A percentile compares a stretch with the other conserved stretches of the same genome.
These are phyloP conservation scores for Odocoileus hemionus DNA, from an alignment of 2,113 vertebrate genomes.

Conservation along the genomic window DNA sequence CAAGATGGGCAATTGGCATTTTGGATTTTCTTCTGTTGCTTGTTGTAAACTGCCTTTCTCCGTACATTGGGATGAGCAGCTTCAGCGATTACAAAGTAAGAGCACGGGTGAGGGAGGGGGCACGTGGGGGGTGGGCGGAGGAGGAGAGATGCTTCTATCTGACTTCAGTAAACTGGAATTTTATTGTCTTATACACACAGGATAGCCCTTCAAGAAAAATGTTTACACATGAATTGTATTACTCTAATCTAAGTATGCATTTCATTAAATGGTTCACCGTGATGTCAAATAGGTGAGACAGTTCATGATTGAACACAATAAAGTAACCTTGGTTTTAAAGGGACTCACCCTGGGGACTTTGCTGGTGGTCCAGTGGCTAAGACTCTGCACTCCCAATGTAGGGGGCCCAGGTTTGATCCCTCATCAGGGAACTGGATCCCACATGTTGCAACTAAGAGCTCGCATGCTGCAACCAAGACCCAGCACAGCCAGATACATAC, in stretches of 20 bases:
- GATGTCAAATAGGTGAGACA: neutral
- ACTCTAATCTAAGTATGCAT: neutral
- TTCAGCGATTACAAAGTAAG: neutral
- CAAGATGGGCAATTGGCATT: neutral
- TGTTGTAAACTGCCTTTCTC: neutral
- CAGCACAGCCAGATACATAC: neutral
- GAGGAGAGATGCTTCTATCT: neutral
- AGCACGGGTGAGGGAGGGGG: neutral
- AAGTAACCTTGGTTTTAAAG: neutral
- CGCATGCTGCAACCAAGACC: neutral
- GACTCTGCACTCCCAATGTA: neutral
- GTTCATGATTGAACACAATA: neutral
- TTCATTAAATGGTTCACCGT: neutral
- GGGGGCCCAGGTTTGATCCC: neutral
- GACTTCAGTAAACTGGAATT: neutral
- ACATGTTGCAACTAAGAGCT: neutral
- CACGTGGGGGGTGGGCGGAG: rapidly evolving
- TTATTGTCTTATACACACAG: neutral
- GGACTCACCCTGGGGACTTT: neutral
- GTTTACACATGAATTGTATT: neutral
- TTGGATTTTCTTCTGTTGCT: neutral
- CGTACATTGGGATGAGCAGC: neutral
- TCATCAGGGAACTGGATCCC: neutral
- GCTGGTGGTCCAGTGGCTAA: neutral
- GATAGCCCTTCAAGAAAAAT: neutral